Percentiles rank a stretch among this genome's conserved stretches.
phyloP scores from a whole-genome alignment of 2,113 vertebrate genomes.

The Burhinus bistriatus region DNA sequence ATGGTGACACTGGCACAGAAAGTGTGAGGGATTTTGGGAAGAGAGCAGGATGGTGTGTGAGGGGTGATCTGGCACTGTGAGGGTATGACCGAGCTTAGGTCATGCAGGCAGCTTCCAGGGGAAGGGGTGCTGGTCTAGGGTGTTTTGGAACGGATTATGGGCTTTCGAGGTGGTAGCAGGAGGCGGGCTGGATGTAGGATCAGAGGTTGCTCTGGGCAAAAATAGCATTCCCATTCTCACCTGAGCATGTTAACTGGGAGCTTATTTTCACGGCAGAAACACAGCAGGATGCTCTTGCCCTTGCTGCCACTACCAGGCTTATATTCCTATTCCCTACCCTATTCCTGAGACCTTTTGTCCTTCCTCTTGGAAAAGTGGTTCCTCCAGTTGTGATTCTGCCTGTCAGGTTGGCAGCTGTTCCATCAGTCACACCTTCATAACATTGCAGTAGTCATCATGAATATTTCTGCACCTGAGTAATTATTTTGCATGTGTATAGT shows the following conservation, averaged over 20 bases:
- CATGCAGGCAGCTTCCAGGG: not conserved
- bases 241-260: not conserved
- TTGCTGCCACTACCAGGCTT: not conserved
- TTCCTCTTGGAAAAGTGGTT: not conserved
- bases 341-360: not conserved
- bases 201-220: not conserved
- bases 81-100: fast-evolving
- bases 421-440: not conserved
- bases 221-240: not conserved
- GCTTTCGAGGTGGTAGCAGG: not conserved
- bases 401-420: not conserved
- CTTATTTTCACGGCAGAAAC: not conserved
- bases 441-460: not conserved
- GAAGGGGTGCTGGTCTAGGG: not conserved
- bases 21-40: not conserved
- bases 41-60: too few relatives aligned
- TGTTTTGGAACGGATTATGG: not conserved
- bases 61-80: too few relatives aligned
- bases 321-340: not conserved
- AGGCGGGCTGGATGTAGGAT: not conserved
- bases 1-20: not conserved
- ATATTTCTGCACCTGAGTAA: not conserved
- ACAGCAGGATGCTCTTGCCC: not conserved
- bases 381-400: not conserved
- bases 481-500: not conserved